These are phyloP conservation scores for Galerucella pusilla DNA, from an alignment of 2,888 invertebrate genomes.

Conservation along the genomic window DNA sequence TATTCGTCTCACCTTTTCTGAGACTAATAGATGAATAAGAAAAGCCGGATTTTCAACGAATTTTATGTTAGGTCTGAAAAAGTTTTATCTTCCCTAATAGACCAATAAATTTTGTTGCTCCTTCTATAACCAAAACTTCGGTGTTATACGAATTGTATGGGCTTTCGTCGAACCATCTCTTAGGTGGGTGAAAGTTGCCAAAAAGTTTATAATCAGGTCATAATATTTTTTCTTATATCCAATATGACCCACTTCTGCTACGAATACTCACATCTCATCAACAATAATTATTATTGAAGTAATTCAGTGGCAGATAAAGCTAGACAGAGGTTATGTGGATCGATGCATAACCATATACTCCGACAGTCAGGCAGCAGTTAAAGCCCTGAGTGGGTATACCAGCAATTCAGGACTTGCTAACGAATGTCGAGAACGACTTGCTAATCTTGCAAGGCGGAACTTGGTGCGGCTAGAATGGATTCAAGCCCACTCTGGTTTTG, in stretches of 20 bases:
- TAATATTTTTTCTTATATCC: constrained; percentile 1
- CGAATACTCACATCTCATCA: too few relatives aligned
- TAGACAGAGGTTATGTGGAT: too few relatives aligned
- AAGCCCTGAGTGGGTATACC: too few relatives aligned
- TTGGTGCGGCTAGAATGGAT: too few relatives aligned
- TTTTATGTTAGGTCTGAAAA: constrained; percentile 28
- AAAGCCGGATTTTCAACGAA: constrained; percentile 20
- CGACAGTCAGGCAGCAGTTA: too few relatives aligned
- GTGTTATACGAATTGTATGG: constrained; percentile 26
- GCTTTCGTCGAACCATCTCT: constrained; percentile 22
- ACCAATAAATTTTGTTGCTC: constrained; percentile 29
- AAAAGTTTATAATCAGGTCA: constrained; percentile 6
- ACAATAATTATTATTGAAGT: too few relatives aligned
- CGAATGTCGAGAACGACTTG: too few relatives aligned
- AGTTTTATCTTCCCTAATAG: constrained; percentile 34
- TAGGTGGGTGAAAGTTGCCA: neutral
- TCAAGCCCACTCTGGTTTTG: too few relatives aligned
- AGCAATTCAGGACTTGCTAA: too few relatives aligned
- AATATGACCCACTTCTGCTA: neutral
- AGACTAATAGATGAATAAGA: constrained; percentile 36
- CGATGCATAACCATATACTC: too few relatives aligned
- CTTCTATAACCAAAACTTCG: constrained; percentile 32
- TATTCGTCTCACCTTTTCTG: constrained; percentile 24
- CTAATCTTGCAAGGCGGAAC: too few relatives aligned
- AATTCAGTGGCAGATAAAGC: too few relatives aligned